Evolutionary conservation across 92 coral and sea anemone genomes (phyloP).

Genomic region (Bergia sp.): DNA sequence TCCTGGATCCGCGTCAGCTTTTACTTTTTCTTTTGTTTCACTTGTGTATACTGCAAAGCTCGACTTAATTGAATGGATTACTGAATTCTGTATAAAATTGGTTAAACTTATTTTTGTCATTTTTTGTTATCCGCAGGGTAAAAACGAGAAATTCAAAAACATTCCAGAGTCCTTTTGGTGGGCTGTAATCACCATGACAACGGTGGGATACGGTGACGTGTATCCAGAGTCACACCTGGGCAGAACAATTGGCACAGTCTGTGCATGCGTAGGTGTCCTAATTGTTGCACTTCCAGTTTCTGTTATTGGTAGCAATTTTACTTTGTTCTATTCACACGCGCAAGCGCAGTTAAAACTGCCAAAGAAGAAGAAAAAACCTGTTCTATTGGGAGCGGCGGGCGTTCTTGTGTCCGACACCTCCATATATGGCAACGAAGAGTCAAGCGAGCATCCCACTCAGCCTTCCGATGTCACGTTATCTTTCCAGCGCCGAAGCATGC

Average conservation of each 20-base stretch:
- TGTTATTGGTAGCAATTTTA: constrained; percentile 98
- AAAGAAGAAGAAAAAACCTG: constrained; percentile 87
- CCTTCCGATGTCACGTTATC: constrained; percentile 53
- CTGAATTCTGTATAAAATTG: background rate
- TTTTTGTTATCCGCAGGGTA: constrained; percentile 54
- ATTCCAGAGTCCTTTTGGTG: constrained; percentile 99
- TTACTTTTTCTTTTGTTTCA: too few relatives aligned
- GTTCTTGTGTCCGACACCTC: constrained; percentile 91
- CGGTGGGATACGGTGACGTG: constrained; percentile 99
- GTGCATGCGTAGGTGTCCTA: constrained; percentile 98
- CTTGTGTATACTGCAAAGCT: too few relatives aligned
- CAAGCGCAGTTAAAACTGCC: constrained; percentile 98
- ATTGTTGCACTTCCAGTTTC: constrained; percentile 99
- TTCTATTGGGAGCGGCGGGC: constrained; percentile 95
- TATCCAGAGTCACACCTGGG: constrained; percentile 83
- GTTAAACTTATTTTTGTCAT: too few relatives aligned
- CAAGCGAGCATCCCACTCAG: constrained; percentile 43
- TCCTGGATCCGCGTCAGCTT: too few relatives aligned
- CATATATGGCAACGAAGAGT: constrained; percentile 69
- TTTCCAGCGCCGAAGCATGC: constrained; percentile 68
- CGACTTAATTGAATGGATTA: too few relatives aligned
- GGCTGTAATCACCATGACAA: constrained; percentile 99
- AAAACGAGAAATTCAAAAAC: constrained; percentile 55
- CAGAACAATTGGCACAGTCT: constrained; percentile 84
- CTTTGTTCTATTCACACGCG: constrained; percentile 97